These are phyloP conservation scores for Nasonia oneida DNA, from an alignment of 2,888 invertebrate genomes.

Conservation along the genomic window DNA sequence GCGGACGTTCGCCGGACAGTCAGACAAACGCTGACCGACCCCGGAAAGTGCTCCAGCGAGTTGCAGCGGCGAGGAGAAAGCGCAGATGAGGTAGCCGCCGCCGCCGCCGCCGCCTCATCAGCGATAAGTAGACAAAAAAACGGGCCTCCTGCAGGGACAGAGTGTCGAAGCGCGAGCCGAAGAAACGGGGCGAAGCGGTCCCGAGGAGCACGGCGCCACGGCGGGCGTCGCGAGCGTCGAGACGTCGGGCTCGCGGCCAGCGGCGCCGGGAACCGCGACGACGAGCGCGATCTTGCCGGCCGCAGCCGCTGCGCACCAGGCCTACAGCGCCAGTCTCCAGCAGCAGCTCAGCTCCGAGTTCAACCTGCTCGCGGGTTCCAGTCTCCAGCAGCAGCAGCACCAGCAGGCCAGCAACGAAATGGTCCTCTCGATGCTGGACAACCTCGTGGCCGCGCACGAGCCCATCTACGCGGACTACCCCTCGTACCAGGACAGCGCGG, in stretches of 20 bases:
- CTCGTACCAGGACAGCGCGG: slow-evolving; percentile 72
- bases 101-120: too few relatives aligned
- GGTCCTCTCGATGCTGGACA: slow-evolving; percentile 88
- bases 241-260: slow-evolving; percentile 77
- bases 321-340: slow-evolving; percentile 26
- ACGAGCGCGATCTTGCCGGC: slow-evolving; percentile 42
- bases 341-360: slow-evolving; percentile 30
- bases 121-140: too few relatives aligned
- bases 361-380: slow-evolving; percentile 43
- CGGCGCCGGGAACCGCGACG: slow-evolving; percentile 73
- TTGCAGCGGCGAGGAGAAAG: too few relatives aligned
- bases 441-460: slow-evolving; percentile 84
- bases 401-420: slow-evolving; percentile 81
- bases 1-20: neutral
- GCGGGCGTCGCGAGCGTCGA: slow-evolving; percentile 78
- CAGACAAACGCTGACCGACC: neutral
- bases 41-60: neutral
- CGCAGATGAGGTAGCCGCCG: too few relatives aligned
- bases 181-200: slow-evolving; percentile 23
- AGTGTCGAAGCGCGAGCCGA: neutral
- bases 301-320: slow-evolving; percentile 24
- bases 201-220: slow-evolving; percentile 73
- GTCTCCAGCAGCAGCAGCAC: slow-evolving; percentile 54
- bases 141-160: too few relatives aligned
- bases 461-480: slow-evolving; percentile 86